Evolutionary conservation across 2,888 invertebrate genomes (phyloP), one percentile per base, ranked within the genome.

Genomic region (Diadromus collaris): DNA sequence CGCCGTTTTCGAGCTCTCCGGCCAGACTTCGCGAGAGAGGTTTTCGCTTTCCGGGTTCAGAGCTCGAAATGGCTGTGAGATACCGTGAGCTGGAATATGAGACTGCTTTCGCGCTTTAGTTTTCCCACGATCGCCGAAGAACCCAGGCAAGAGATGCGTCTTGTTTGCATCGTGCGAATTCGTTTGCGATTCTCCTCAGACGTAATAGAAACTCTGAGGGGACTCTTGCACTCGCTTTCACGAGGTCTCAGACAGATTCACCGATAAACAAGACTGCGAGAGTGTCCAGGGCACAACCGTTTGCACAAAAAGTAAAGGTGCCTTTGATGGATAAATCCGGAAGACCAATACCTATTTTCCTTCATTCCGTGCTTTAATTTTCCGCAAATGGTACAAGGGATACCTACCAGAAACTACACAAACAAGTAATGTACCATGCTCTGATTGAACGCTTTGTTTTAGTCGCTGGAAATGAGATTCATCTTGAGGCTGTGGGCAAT

Each of bases 391-490:
- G 29, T 51, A 65, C 51, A n/a, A 5, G 1, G 29, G 9, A 3
- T 9, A 13, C 10, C 21, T 10, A 38, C 0, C 19, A 32, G 34
- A 19, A 34, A 60, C 6, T 60, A 16, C 6, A 60, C 10, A 13
- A 32, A 21, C 21, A 7, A 10, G 10, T 13, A 32, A 60, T 21
- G 34, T 34, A 46, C n/a, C 32, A 27, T 10, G 27, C 29, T 68
- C 56, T 61, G 58, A 71, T 75, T 68, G 48, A 63, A 68, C 89
- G 95, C 2, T 93, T 94, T 85, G 86, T 95, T 3, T 94, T 94
- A 94, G 89, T 94, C 94, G 85, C 90, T 94, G 79, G 93, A 94
- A 86, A 91, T 93, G 85, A 90, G 94, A 84, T 94, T 94, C 85
- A 93, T 93, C 24, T 91, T 91, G 2, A 92, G 91, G 81, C 92